Conservation (phyloP, 2,888 invertebrate genomes). For the Nysson spinosus region DNA sequence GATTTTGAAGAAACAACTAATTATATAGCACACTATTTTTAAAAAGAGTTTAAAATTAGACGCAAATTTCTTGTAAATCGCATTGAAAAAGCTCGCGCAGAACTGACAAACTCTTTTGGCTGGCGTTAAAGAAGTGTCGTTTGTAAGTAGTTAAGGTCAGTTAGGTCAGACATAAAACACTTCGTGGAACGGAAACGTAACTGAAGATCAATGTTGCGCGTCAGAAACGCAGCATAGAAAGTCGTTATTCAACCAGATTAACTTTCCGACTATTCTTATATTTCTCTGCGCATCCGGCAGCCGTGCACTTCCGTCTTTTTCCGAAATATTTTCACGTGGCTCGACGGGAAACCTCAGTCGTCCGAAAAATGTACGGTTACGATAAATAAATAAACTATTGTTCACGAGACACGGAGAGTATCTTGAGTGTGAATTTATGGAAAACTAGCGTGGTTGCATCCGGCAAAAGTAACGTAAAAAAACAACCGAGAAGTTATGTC, state of each 20-base stretch:
- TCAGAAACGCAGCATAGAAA: background rate
- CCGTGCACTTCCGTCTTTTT: constrained; percentile 7
- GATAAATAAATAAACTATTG: constrained; percentile 55
- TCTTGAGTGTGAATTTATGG: constrained; percentile 33
- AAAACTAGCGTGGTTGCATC: constrained; percentile 14
- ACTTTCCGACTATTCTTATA: constrained; percentile 19
- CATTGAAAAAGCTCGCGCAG: too few relatives aligned
- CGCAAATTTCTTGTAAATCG: too few relatives aligned
- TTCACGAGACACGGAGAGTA: constrained; percentile 29
- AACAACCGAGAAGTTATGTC: constrained; percentile 15
- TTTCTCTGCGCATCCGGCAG: constrained; percentile 7
- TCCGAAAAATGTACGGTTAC: constrained; percentile 39
- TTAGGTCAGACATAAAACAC: constrained; percentile 12
- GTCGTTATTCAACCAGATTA: constrained; percentile 32
- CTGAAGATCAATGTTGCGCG: constrained; percentile 6
- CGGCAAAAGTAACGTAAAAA: constrained; percentile 21
- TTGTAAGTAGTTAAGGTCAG: background rate
- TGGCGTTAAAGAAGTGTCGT: background rate
- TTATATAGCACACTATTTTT: too few relatives aligned
- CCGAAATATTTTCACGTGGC: constrained; percentile 24
- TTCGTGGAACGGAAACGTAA: constrained; percentile 6
- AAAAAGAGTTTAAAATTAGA: too few relatives aligned
- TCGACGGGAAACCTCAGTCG: constrained; percentile 42
- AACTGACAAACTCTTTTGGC: too few relatives aligned
- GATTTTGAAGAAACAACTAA: too few relatives aligned